Evolutionary conservation across 2,797 vertebrate genomes (phyloP).

Genomic region (Astyanax mexicanus): DNA sequence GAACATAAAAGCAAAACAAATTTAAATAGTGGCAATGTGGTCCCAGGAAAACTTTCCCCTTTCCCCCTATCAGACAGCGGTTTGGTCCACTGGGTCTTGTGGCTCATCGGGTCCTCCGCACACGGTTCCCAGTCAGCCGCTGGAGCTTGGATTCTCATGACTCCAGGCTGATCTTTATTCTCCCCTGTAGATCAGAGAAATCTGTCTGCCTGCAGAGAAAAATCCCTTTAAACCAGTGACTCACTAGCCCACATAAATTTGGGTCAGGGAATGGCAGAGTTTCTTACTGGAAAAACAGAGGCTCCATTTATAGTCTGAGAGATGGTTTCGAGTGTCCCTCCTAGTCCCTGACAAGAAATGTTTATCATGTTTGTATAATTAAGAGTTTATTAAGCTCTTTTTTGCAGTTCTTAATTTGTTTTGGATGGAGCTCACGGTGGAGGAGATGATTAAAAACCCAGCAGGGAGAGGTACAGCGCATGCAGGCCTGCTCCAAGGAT

Average conservation of each 20-base stretch:
- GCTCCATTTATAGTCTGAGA: conserved; percentile 28
- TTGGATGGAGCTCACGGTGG: neutral
- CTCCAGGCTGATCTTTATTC: conserved; percentile 31
- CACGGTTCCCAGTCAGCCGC: conserved; percentile 30
- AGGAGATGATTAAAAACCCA: neutral
- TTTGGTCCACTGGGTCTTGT: conserved; percentile 11
- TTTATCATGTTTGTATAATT: neutral
- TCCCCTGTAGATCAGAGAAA: conserved; percentile 62
- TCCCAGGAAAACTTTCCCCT: neutral
- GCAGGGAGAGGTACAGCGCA: neutral
- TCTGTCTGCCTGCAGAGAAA: conserved; percentile 48
- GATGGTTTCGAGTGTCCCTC: neutral
- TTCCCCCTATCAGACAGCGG: neutral
- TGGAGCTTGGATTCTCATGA: conserved; percentile 44
- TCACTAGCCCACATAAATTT: conserved; percentile 52
- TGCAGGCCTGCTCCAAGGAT: neutral
- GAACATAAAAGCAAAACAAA: neutral
- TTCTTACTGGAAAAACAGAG: conserved; percentile 44
- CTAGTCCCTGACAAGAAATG: neutral
- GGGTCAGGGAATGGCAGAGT: conserved; percentile 51
- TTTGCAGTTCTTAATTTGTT: conserved; percentile 13
- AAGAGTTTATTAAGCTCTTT: conserved; percentile 6
- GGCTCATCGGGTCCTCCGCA: neutral
- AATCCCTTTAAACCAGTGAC: conserved; percentile 59
- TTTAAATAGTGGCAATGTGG: neutral